Evolutionary conservation across 2,797 vertebrate genomes (phyloP).

Genomic region (Manis javanica): DNA sequence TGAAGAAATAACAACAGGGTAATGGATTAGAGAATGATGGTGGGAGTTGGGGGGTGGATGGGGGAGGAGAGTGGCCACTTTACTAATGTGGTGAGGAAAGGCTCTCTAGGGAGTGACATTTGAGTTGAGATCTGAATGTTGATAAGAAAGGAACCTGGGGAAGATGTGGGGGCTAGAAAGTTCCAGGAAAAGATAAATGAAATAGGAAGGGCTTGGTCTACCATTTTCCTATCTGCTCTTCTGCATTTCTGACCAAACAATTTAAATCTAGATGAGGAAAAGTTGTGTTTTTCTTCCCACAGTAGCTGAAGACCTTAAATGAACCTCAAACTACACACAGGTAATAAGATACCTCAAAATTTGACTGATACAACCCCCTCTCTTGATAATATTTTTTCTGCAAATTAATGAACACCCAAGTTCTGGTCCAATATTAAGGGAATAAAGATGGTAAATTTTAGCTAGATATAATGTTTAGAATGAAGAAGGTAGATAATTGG

Average conservation of each 20-base stretch:
- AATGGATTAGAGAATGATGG: neutral
- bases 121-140: neutral
- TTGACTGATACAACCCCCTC: neutral
- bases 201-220: neutral
- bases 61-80: neutral
- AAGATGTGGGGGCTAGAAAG: neutral
- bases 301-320: neutral
- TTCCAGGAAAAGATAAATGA: conserved; percentile 36
- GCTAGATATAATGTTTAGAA: neutral
- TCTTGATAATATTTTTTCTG: neutral
- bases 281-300: neutral
- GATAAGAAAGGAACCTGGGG: neutral
- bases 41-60: too few relatives aligned
- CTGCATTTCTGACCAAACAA: conserved; percentile 28
- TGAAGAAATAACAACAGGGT: neutral
- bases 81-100: neutral
- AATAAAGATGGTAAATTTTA: neutral
- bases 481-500: neutral
- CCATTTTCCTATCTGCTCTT: neutral
- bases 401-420: neutral
- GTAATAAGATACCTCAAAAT: neutral
- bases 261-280: neutral
- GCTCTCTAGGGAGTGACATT: neutral
- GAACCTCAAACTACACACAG: neutral
- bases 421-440: neutral